A percentile compares a stretch with the other conserved stretches of the same genome.
Conservation (phyloP, 37 sponge, comb jelly and placozoan species). For the Hexactinellida sp. region DNA sequence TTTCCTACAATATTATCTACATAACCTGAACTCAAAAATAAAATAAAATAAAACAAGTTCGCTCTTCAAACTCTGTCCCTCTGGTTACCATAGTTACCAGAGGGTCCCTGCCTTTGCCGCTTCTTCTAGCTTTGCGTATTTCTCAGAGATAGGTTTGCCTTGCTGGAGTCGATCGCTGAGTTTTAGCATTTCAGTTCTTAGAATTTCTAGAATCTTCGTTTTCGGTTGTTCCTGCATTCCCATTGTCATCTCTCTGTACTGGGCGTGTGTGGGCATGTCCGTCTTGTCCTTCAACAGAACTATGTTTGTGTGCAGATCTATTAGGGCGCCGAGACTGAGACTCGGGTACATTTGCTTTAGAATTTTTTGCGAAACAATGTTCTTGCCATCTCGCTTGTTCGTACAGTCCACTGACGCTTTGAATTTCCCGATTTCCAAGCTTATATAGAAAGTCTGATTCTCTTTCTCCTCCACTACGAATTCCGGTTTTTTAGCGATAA, state of each 20-base stretch:
- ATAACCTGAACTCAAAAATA: not conserved
- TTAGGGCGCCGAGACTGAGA: not conserved
- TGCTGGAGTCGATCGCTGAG: not conserved
- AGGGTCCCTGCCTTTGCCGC: too few relatives aligned
- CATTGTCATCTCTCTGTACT: not conserved
- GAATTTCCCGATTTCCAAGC: not conserved
- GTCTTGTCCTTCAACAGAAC: not conserved
- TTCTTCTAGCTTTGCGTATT: not conserved
- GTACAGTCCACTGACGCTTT: not conserved
- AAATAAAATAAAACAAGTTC: too few relatives aligned
- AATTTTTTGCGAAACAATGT: not conserved
- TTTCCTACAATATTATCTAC: too few relatives aligned
- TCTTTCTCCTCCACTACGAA: not conserved
- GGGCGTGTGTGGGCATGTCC: not conserved
- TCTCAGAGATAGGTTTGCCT: constrained; percentile 10
- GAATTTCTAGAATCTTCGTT: constrained; percentile 3
- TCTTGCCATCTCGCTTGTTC: not conserved
- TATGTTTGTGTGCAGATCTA: not conserved
- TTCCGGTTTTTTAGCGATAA: not conserved
- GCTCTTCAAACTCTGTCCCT: too few relatives aligned
- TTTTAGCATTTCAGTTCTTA: not conserved
- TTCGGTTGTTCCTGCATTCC: not conserved
- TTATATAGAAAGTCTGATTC: not conserved
- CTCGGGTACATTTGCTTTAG: constrained; percentile 5
- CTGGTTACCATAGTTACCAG: too few relatives aligned